Percentiles rank a stretch among this genome's conserved stretches.
phyloP scores from a whole-genome alignment of 2,888 invertebrate species.

The Notodonta dromedarius region DNA sequence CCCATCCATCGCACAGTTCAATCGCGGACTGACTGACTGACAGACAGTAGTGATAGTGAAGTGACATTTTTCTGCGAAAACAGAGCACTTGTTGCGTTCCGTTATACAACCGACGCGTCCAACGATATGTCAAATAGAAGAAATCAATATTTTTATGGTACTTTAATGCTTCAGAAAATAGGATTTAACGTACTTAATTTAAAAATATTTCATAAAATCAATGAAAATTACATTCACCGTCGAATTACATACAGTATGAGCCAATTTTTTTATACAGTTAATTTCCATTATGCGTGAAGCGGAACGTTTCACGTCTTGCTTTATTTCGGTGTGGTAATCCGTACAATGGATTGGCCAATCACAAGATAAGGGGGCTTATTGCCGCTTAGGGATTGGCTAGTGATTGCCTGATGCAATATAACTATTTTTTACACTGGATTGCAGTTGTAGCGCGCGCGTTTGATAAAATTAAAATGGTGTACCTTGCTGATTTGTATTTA shows the following conservation, averaged over 20 bases:
- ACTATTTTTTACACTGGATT: constrained; percentile 43
- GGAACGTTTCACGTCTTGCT: constrained; percentile 12
- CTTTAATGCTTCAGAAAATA: no score
- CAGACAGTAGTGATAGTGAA: no score
- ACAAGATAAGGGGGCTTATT: constrained; percentile 13
- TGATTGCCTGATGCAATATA: constrained; percentile 56
- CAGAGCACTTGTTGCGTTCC: constrained; percentile 44
- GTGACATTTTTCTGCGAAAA: constrained; percentile 22
- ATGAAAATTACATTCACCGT: no score
- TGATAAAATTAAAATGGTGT: no score
- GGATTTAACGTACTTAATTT: no score
- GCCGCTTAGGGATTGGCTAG: constrained; percentile 33
- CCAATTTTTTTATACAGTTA: neutral
- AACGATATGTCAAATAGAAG: neutral
- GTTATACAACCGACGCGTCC: constrained; percentile 24
- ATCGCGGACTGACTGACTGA: constrained; percentile 44
- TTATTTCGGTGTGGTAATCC: constrained; percentile 15
- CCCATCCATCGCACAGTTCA: constrained; percentile 53
- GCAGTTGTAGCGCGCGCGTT: no score
- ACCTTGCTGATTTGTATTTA: no score
- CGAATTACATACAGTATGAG: no score
- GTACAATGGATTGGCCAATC: constrained; percentile 34
- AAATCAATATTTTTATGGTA: no score
- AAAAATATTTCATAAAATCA: no score
- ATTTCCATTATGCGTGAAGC: constrained; percentile 9